Percentiles rank a stretch among this genome's conserved stretches.
Evolutionary conservation across 2,888 invertebrate species (phyloP).

Genomic region (Lasioglossum vierecki): DNA sequence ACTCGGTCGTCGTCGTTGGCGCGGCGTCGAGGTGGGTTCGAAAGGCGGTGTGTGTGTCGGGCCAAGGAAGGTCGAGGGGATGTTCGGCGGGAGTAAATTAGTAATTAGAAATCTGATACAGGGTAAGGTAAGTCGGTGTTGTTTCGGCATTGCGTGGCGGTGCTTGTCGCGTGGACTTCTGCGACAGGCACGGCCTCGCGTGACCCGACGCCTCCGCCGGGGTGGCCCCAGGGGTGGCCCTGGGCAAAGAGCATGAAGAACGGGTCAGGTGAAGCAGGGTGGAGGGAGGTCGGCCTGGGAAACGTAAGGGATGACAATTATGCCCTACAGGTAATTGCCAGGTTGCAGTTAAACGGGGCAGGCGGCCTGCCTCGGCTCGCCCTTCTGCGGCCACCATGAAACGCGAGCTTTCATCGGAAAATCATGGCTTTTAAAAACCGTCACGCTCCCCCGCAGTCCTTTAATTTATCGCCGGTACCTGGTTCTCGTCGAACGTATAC

Average conservation of each 20-base stretch:
- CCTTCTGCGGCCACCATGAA: slow-evolving; percentile 63
- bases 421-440: slow-evolving; percentile 78
- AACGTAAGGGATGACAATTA: slow-evolving; percentile 83
- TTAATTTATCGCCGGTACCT: slow-evolving; percentile 63
- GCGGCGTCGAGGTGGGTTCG: slow-evolving; percentile 44
- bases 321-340: slow-evolving; percentile 82
- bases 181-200: slow-evolving; percentile 84
- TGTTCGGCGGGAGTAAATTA: slow-evolving; percentile 77
- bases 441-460: slow-evolving; percentile 70
- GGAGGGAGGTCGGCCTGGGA: slow-evolving; percentile 67
- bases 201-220: slow-evolving; percentile 78
- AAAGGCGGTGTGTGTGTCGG: slow-evolving; percentile 51
- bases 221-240: slow-evolving; percentile 37
- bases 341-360: slow-evolving; percentile 81
- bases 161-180: slow-evolving; percentile 82
- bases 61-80: slow-evolving; percentile 11
- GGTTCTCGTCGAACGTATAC: neutral
- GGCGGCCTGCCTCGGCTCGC: slow-evolving; percentile 69
- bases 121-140: slow-evolving; percentile 79
- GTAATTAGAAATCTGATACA: slow-evolving; percentile 84
- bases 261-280: slow-evolving; percentile 22
- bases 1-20: slow-evolving; percentile 23
- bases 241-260: slow-evolving; percentile 58
- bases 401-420: slow-evolving; percentile 78
- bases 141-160: slow-evolving; percentile 83